Conservation (phyloP, 1,140 invertebrate genomes). For the Drosophila kohkoa region DNA sequence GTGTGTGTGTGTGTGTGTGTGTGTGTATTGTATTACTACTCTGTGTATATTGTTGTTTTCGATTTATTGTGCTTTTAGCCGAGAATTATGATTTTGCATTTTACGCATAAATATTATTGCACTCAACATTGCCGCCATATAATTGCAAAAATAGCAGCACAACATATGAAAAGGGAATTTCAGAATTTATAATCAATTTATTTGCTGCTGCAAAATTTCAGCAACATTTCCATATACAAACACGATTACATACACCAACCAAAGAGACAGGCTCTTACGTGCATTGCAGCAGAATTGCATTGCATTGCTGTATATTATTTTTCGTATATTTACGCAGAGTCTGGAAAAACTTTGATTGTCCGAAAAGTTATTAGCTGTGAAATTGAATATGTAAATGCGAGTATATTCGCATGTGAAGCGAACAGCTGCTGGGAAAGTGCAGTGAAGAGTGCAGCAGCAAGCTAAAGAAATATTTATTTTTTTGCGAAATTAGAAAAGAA, state of each 20-base stretch:
- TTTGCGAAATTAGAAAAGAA: too few species aligned
- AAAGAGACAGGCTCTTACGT: neutral
- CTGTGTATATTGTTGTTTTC: slow-evolving; percentile 27
- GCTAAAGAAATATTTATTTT: neutral
- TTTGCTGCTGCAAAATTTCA: slow-evolving; percentile 16
- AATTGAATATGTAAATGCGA: slow-evolving; percentile 9
- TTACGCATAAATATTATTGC: slow-evolving; percentile 55
- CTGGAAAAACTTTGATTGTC: slow-evolving; percentile 9
- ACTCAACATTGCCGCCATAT: slow-evolving; percentile 43
- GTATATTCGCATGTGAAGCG: neutral
- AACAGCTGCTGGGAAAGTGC: neutral
- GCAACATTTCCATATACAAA: slow-evolving; percentile 23
- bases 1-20: slow-evolving; percentile 5
- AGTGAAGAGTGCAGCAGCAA: neutral
- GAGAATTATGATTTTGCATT: slow-evolving; percentile 58
- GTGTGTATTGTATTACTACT: neutral
- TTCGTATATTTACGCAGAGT: neutral
- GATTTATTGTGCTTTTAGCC: slow-evolving; percentile 47
- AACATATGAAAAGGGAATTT: slow-evolving; percentile 18
- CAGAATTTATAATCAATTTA: slow-evolving; percentile 38
- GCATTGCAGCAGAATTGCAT: neutral
- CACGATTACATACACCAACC: slow-evolving; percentile 7
- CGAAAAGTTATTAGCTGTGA: slow-evolving; percentile 1
- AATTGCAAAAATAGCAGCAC: slow-evolving; percentile 55
- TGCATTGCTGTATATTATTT: neutral